phyloP scores from a whole-genome alignment of 2,888 invertebrate species.

The Scaptodrosophila latifasciaeformis region DNA sequence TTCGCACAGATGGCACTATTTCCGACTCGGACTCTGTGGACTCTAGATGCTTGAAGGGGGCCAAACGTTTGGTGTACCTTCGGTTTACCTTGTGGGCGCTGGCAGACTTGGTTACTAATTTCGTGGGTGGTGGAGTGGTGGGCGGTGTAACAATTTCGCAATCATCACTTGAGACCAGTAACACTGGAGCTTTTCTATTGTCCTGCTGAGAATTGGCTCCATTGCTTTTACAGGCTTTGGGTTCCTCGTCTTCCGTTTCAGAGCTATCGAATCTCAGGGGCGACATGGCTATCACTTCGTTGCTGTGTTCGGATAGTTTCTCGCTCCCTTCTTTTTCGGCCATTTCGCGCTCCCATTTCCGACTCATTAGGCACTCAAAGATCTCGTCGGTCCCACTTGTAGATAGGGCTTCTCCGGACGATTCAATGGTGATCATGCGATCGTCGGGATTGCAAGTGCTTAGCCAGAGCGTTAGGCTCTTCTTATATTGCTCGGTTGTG shows the following conservation, averaged over 20 bases:
- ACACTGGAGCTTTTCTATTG: conserved; percentile 15
- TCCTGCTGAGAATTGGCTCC: neutral
- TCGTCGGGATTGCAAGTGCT: conserved; percentile 32
- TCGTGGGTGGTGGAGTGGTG: conserved; percentile 5
- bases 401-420: conserved; percentile 31
- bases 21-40: conserved; percentile 40
- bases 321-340: conserved; percentile 28
- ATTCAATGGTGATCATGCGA: conserved; percentile 36
- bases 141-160: conserved; percentile 45
- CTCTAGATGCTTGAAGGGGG: conserved; percentile 8
- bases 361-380: conserved; percentile 37
- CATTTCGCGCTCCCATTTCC: conserved; percentile 28
- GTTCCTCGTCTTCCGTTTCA: conserved; percentile 58
- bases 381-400: conserved; percentile 64
- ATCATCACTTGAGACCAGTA: conserved; percentile 54
- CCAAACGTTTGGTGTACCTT: conserved; percentile 21
- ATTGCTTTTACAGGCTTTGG: conserved; percentile 7
- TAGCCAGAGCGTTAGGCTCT: conserved; percentile 63
- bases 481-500: conserved; percentile 55
- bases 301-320: conserved; percentile 51
- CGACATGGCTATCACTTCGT: conserved; percentile 70
- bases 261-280: conserved; percentile 69
- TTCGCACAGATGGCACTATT: neutral
- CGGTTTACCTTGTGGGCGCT: conserved; percentile 15
- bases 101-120: conserved; percentile 1